Evolutionary conservation across 2,888 invertebrate species (phyloP).

Genomic region (Eupithecia insigniata): DNA sequence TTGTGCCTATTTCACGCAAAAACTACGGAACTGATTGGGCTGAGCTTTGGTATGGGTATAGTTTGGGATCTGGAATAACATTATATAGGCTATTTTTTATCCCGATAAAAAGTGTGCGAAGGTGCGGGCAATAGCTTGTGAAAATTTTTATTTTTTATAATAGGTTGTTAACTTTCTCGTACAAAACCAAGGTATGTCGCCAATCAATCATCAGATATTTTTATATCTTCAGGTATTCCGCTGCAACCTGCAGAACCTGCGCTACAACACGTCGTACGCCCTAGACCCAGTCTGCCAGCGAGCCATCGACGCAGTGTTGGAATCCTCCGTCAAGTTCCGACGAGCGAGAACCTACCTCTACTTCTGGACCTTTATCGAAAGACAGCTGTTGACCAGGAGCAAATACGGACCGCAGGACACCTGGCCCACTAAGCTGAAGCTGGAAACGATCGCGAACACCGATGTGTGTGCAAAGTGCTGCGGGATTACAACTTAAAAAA

Average conservation of each 20-base stretch:
- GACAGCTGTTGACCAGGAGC: constrained; percentile 57
- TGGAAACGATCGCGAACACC: constrained; percentile 42
- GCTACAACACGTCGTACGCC: constrained; percentile 60
- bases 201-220: not conserved
- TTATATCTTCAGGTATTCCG: constrained; percentile 62
- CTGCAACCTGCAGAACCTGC: constrained; percentile 69
- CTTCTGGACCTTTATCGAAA: constrained; percentile 60
- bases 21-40: too few species aligned
- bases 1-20: too few species aligned
- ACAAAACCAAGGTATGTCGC: not conserved
- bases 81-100: too few species aligned
- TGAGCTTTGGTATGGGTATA: too few species aligned
- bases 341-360: constrained; percentile 64
- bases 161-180: too few species aligned
- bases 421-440: constrained; percentile 54
- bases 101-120: too few species aligned
- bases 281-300: constrained; percentile 63
- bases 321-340: constrained; percentile 55
- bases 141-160: not conserved
- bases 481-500: constrained; percentile 35
- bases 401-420: constrained; percentile 57
- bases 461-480: constrained; percentile 56
- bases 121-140: too few species aligned
- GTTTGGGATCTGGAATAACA: too few species aligned
- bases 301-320: constrained; percentile 64